Base-by-base conservation (phyloP, 2,888 invertebrate genomes). In the Idaea dimidiata region DNA sequence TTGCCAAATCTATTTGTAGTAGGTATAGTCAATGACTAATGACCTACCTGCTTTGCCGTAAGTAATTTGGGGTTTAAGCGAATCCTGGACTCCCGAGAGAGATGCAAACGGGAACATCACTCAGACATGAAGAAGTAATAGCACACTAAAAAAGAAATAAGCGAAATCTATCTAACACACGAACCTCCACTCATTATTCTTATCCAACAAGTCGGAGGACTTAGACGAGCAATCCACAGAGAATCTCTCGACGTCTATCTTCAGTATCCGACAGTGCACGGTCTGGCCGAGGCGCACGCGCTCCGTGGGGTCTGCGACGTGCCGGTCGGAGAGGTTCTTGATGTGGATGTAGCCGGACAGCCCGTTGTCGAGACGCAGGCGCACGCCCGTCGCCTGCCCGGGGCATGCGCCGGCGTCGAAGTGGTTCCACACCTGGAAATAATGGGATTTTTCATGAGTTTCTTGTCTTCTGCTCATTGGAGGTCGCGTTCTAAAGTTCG, bases 381-480 rank as follows among this genome's bases (percentile, higher is more conserved):
- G 95, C 0, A 99, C 96, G 0, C 99, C 99, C 0, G 97, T 97
- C 0, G 99, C 97, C 83, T 98, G 97, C 0, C 99, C 99, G 0
- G 98, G 99, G 88, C 99, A 99, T 0, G 96, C 95, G 32, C 97
- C 97, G 0, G 97, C 97, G 87, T 99, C 99, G 91, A 99, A 99
- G 87, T 99, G 99, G 88, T 97, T 98, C 99, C 99, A 99, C 59
- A 99, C 99, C 93, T 93, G 61, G 31, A 8, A 24, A 57, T 57
- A 57, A 17, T 57, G 24, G 18, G 10, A 6, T 32, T 7, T 17
- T 14, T 1, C 1, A 16, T 54, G 54, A 6, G 54, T 54, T 14
- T 54, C 16, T 16, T 14, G 54, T 7, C 14, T 16, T 54, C 16
- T 5, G 16, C 6, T 14, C 54, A n/a, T n/a, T n/a, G n/a, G n/a